Conservation (phyloP, 2,113 vertebrate species). For the Xiphophorus maculatus region DNA sequence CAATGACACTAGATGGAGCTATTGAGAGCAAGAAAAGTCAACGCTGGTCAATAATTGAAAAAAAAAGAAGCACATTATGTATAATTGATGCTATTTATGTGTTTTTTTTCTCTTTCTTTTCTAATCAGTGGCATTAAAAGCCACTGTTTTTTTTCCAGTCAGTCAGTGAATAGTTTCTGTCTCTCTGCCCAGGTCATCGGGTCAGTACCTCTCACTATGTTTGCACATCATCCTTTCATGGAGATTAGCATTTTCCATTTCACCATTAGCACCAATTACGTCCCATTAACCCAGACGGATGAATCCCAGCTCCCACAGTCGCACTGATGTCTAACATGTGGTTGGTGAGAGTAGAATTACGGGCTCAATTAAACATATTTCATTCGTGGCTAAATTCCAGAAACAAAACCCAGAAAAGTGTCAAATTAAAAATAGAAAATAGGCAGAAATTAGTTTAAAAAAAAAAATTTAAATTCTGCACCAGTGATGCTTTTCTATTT, state of each 20-base stretch:
- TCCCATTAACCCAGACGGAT: conserved; percentile 24
- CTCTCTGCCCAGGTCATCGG: conserved; percentile 26
- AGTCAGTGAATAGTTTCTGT: background rate
- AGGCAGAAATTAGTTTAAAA: background rate
- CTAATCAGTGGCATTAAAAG: background rate
- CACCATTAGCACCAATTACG: conserved; percentile 20
- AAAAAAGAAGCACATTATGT: background rate
- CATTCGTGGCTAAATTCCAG: background rate
- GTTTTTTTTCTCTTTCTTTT: background rate
- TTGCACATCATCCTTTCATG: conserved; percentile 16
- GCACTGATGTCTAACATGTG: background rate
- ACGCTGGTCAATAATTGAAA: background rate
- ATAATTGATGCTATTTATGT: background rate
- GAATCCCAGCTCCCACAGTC: conserved; percentile 17
- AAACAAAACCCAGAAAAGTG: background rate
- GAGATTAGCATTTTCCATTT: conserved; percentile 30
- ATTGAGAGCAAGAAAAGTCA: background rate
- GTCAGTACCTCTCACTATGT: conserved; percentile 31
- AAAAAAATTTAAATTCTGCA: no score
- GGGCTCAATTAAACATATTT: background rate
- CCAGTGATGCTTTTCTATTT: background rate
- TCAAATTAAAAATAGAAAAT: background rate
- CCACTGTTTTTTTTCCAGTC: background rate
- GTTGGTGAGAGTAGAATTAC: background rate
- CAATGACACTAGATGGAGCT: conserved; percentile 47